These are phyloP conservation scores for Chaenogobius annularis DNA, from an alignment of 2,113 vertebrate species.

Conservation along the genomic window DNA sequence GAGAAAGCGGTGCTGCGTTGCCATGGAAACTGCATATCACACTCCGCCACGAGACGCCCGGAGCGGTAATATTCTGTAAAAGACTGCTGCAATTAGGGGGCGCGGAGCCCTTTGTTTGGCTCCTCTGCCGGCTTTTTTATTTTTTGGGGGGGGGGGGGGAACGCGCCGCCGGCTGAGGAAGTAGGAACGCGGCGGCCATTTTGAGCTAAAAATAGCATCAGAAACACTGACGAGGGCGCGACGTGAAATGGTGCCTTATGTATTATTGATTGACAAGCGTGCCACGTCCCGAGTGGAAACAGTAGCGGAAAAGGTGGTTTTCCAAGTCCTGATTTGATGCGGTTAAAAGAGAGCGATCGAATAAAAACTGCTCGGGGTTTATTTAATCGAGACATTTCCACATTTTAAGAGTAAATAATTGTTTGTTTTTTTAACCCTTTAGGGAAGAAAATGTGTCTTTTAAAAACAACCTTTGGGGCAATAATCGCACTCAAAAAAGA, in stretches of 20 bases:
- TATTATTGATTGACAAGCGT: background rate
- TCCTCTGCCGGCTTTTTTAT: constrained; percentile 23
- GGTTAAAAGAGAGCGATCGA: too few relatives aligned
- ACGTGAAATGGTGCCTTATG: background rate
- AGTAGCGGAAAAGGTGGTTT: background rate
- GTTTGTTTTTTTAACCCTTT: too few relatives aligned
- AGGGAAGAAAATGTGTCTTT: too few relatives aligned
- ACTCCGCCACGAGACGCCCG: constrained; percentile 9
- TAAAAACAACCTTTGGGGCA: too few relatives aligned
- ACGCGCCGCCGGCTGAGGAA: background rate
- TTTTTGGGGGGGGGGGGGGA: background rate
- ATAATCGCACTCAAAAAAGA: too few relatives aligned
- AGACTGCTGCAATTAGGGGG: constrained; percentile 51
- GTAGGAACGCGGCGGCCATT: background rate
- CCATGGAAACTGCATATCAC: constrained; percentile 67
- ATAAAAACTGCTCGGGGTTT: too few relatives aligned
- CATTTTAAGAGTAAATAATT: too few relatives aligned
- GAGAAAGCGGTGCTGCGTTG: constrained; percentile 41
- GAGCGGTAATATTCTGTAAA: background rate
- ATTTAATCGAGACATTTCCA: too few relatives aligned
- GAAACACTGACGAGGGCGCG: background rate
- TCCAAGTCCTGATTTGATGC: background rate
- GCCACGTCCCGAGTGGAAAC: background rate
- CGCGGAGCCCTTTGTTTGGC: constrained; percentile 59
- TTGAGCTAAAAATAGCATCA: background rate